Evolutionary conservation across 2,797 vertebrate species (phyloP).

Genomic region (Sibirionetta formosa): DNA sequence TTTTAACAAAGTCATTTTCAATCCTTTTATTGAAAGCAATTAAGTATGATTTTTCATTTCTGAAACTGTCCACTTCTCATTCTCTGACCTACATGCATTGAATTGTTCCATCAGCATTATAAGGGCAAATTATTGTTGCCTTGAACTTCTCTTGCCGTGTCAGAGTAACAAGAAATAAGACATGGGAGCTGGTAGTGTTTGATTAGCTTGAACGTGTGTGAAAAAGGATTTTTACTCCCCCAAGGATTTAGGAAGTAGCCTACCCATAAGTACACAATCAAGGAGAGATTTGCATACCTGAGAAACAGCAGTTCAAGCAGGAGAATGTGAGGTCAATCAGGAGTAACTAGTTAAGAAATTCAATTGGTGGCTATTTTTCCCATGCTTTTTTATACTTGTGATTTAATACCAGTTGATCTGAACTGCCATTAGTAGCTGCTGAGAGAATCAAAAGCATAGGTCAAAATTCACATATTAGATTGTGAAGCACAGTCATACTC

Average conservation of each 20-base stretch:
- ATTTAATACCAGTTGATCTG: conserved; percentile 79
- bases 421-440: conserved; percentile 77
- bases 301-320: conserved; percentile 76
- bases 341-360: conserved; percentile 82
- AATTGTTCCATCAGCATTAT: conserved; percentile 82
- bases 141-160: conserved; percentile 77
- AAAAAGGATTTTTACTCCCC: conserved; percentile 66
- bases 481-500: conserved; percentile 66
- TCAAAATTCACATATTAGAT: conserved; percentile 70
- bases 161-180: conserved; percentile 76
- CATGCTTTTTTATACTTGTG: conserved; percentile 72
- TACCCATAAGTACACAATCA: conserved; percentile 59
- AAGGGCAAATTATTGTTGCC: conserved; percentile 80
- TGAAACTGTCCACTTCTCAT: conserved; percentile 72
- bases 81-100: conserved; percentile 77
- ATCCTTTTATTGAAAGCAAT: conserved; percentile 66
- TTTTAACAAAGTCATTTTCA: conserved; percentile 79
- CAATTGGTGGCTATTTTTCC: conserved; percentile 74
- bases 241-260: conserved; percentile 67
- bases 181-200: conserved; percentile 60
- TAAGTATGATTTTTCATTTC: conserved; percentile 78
- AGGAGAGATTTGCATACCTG: conserved; percentile 79
- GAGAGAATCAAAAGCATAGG: conserved; percentile 78
- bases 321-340: conserved; percentile 80
- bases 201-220: conserved; percentile 71